Percentiles rank a stretch among this genome's conserved stretches.
These are phyloP conservation scores for Tiliqua scincoides DNA, from an alignment of 2,113 vertebrate species.

Conservation along the genomic window DNA sequence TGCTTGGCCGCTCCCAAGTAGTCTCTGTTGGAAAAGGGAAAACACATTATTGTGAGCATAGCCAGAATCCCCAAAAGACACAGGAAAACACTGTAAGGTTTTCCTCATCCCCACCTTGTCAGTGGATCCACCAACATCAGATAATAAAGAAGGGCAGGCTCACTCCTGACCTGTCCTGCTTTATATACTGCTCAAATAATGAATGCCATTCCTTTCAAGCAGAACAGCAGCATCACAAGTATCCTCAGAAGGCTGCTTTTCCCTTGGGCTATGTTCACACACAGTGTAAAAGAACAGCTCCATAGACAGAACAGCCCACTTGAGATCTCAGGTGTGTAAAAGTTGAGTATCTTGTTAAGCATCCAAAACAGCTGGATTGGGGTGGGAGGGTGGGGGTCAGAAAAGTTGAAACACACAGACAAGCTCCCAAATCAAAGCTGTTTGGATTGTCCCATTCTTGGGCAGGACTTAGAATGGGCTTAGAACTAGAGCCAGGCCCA, in stretches of 20 bases:
- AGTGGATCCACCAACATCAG: not conserved
- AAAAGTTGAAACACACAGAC: not conserved
- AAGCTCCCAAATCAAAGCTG: not conserved
- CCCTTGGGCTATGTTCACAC: not conserved
- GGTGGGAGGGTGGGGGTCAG: not conserved
- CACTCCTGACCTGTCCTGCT: not conserved
- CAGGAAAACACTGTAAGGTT: not conserved
- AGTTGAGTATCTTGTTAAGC: not conserved
- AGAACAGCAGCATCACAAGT: not conserved
- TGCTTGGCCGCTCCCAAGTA: constrained; percentile 93
- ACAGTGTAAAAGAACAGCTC: not conserved
- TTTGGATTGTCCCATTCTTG: not conserved
- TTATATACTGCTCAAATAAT: not conserved
- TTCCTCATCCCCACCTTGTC: too few species aligned
- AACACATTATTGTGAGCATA: constrained; percentile 38
- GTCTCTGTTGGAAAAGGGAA: constrained; percentile 81
- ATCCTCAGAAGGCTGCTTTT: not conserved
- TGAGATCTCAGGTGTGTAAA: not conserved
- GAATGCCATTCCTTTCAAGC: not conserved
- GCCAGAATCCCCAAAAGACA: not conserved
- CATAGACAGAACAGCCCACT: not conserved
- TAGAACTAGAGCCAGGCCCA: not conserved
- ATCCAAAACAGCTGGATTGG: not conserved
- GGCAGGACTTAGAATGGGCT: not conserved
- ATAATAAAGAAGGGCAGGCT: not conserved